A percentile compares a stretch with the other conserved stretches of the same genome.
Evolutionary conservation across 1,140 invertebrate genomes (phyloP).

Genomic region (Sycophaga agraensis): DNA sequence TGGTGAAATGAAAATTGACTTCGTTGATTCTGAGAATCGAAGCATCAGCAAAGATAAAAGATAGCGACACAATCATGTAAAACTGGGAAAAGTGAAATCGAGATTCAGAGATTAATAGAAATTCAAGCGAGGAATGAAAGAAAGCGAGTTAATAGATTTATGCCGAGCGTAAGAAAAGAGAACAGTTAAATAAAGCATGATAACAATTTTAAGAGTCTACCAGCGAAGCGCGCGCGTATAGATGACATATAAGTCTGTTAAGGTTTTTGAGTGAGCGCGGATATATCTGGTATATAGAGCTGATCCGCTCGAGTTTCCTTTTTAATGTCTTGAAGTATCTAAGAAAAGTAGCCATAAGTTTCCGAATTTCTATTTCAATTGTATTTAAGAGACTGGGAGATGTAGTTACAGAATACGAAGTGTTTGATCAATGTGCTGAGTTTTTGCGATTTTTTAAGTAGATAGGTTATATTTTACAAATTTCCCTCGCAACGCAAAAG

Average conservation of each 20-base stretch:
- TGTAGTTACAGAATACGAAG: slow-evolving; percentile 16
- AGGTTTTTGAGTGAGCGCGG: slow-evolving; percentile 25
- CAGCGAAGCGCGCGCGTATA: slow-evolving; percentile 15
- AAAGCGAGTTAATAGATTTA: slow-evolving; percentile 7
- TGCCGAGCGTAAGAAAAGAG: neutral
- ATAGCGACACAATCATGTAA: too few species aligned
- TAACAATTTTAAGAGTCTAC: slow-evolving; percentile 26
- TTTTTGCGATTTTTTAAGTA: slow-evolving; percentile 21
- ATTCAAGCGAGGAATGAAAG: neutral
- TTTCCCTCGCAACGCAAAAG: neutral
- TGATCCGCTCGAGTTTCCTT: slow-evolving; percentile 20
- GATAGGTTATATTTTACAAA: slow-evolving; percentile 27
- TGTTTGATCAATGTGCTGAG: slow-evolving; percentile 26
- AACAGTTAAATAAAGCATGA: slow-evolving; percentile 26
- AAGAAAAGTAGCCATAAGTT: slow-evolving; percentile 24
- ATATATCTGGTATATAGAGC: slow-evolving; percentile 35
- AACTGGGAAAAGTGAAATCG: too few species aligned
- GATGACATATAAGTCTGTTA: slow-evolving; percentile 27
- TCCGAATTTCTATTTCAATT: slow-evolving; percentile 29
- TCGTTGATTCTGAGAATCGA: slow-evolving; percentile 4
- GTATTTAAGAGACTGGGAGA: slow-evolving; percentile 11
- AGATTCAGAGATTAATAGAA: slow-evolving; percentile 8
- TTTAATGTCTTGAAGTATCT: slow-evolving; percentile 26
- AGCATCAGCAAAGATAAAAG: neutral
- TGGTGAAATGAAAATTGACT: slow-evolving; percentile 16